phyloP scores from a whole-genome alignment of 2,113 vertebrate species.

The Cricetomys ansorgei region DNA sequence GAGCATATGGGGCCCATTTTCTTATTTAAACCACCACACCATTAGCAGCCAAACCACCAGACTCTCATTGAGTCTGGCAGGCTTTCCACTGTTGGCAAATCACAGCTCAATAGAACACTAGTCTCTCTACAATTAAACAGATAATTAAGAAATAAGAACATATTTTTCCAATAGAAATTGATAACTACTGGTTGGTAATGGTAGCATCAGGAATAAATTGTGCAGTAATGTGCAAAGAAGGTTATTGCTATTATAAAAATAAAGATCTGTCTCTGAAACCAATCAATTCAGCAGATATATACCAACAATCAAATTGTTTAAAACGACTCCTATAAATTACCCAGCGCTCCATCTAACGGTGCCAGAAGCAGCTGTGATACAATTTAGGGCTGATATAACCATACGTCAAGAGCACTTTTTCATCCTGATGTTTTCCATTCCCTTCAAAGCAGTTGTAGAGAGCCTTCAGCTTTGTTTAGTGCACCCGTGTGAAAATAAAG shows the following conservation, averaged over 20 bases:
- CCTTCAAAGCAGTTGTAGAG: slow-evolving; percentile 72
- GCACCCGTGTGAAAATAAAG: slow-evolving; percentile 83
- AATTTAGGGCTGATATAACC: slow-evolving; percentile 86
- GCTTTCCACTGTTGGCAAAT: slow-evolving; percentile 77
- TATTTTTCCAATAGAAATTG: slow-evolving; percentile 83
- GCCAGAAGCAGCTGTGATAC: slow-evolving; percentile 86
- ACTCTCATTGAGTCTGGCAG: slow-evolving; percentile 47
- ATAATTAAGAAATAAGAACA: slow-evolving; percentile 87
- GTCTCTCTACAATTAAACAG: slow-evolving; percentile 83
- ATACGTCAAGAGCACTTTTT: slow-evolving; percentile 78
- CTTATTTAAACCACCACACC: background rate
- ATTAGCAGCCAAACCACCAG: slow-evolving; percentile 32
- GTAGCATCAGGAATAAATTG: slow-evolving; percentile 84
- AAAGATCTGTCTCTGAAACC: slow-evolving; percentile 87
- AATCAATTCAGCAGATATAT: slow-evolving; percentile 90
- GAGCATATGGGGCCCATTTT: background rate
- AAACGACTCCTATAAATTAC: slow-evolving; percentile 87
- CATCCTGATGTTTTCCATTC: slow-evolving; percentile 77
- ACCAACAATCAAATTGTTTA: slow-evolving; percentile 88
- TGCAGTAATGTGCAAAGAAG: slow-evolving; percentile 86
- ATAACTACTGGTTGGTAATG: slow-evolving; percentile 73
- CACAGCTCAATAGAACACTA: slow-evolving; percentile 44
- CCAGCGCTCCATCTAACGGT: slow-evolving; percentile 85
- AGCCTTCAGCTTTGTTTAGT: slow-evolving; percentile 82
- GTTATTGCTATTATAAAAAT: slow-evolving; percentile 89